Conservation (phyloP, 2,113 vertebrate species). For the Tyrannus savana region DNA sequence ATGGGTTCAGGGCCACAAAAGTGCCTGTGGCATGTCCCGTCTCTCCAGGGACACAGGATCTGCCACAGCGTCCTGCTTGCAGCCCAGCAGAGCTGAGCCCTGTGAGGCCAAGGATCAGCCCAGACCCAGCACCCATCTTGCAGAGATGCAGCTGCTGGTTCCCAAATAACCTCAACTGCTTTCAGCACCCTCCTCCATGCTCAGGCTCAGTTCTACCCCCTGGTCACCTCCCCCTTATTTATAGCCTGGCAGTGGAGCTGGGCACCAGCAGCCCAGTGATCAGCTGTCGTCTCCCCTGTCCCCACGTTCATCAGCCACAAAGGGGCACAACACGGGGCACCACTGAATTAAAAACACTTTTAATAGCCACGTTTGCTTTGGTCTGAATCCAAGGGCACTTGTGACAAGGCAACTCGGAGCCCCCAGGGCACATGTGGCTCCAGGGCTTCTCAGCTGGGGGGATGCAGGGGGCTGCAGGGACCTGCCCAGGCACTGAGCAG, state of each 20-base stretch:
- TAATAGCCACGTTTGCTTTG: slow-evolving; percentile 36
- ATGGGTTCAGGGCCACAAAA: fast-evolving
- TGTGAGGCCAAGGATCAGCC: neutral
- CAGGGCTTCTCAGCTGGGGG: neutral
- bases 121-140: neutral
- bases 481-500: neutral
- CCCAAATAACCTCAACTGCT: neutral
- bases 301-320: neutral
- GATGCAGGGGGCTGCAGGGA: neutral
- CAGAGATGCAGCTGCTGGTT: neutral
- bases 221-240: neutral
- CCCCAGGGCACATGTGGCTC: neutral
- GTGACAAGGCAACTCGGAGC: neutral
- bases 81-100: neutral
- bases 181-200: neutral
- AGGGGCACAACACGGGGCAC: neutral
- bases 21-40: fast-evolving
- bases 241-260: neutral
- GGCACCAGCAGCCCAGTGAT: fast-evolving
- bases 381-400: slow-evolving; percentile 64
- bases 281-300: neutral
- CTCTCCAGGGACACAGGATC: neutral
- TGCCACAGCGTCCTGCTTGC: neutral
- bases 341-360: neutral
- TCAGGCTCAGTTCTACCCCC: neutral